Percentiles rank a stretch among this genome's conserved stretches.
Evolutionary conservation across 1,140 invertebrate genomes (phyloP).

Genomic region (Cheumatopsyche charites): DNA sequence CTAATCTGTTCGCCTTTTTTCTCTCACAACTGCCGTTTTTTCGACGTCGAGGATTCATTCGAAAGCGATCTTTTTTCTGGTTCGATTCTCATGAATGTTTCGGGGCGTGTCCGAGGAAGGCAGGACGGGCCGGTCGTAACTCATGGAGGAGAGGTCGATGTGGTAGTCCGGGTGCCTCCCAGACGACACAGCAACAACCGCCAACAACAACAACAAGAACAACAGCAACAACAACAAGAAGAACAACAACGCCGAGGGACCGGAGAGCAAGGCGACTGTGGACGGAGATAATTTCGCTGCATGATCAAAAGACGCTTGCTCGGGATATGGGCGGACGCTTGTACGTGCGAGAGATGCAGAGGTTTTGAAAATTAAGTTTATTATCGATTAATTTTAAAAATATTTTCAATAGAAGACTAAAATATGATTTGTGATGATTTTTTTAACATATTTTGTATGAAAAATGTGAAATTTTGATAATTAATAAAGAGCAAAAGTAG

Average conservation of each 20-base stretch:
- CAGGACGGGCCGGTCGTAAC: slow-evolving; percentile 35
- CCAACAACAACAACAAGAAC: background rate
- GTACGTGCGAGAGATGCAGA: background rate
- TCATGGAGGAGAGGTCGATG: slow-evolving; percentile 32
- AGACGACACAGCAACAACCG: background rate
- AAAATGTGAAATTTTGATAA: too few species aligned
- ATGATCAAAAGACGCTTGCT: background rate
- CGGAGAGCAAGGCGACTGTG: background rate
- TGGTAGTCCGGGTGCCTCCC: slow-evolving; percentile 35
- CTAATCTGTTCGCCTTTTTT: too few species aligned
- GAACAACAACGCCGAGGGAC: background rate
- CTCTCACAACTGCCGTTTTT: too few species aligned
- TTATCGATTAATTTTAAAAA: too few species aligned
- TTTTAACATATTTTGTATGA: too few species aligned
- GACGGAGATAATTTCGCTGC: background rate
- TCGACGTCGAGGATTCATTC: background rate
- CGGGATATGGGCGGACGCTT: background rate
- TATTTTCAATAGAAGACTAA: too few species aligned
- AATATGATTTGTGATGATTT: too few species aligned
- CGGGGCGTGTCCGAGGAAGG: slow-evolving; percentile 32
- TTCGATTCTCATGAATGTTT: slow-evolving; percentile 36
- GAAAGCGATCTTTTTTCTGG: slow-evolving; percentile 15
- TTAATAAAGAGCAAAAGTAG: too few species aligned
- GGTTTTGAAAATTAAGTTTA: background rate
- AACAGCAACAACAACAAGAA: background rate